Evolutionary conservation across 2,113 vertebrate genomes (phyloP), one percentile per base, ranked within the genome.

Genomic region (Phylloscopus whistleri): DNA sequence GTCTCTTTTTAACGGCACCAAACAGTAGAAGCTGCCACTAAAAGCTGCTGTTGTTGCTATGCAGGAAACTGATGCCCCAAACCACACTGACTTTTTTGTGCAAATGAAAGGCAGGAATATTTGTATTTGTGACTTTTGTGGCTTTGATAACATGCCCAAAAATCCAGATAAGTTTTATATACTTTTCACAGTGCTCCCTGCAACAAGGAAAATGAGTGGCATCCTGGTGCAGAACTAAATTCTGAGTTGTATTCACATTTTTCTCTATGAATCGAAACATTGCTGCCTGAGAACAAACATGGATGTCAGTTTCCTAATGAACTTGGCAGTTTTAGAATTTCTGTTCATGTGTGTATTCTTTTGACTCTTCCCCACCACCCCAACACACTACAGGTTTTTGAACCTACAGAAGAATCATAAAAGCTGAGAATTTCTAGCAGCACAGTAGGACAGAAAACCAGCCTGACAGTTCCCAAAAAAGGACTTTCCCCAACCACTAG

Each of bases 401-500:
- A 76, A 59, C 10, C 22, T 35, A 31, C 2, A 44, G 39, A 55
- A 63, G 16, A n/a, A 59, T 16, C 35, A 44, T 9, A 59, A 83
- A 92, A 70, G 12, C 11, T 48, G 30, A 69, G 21, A 76, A 76
- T 26, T 84, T 80, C 58, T 84, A 27, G 59, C 58, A 89, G 35
- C 23, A 70, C 26, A 39, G 28, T 0, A 51, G 33, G 23, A 52
- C 19, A 83, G 37, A 78, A 89, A 72, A 86, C 1, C 21, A 82
- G 33, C 28, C 7, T 51, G 14, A 33, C 11, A 26, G 39, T n/a
- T 30, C 20, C 16, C 13, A 70, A 7, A 11, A 56, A 70, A 4
- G 1, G 16, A 2, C 26, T 5, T 74, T 21, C 10, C 19, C 7
- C 1, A 2, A 49, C 1, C 1, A 43, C 44, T 35, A 51, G n/a